phyloP scores from a whole-genome alignment of 2,888 invertebrate species.

The Pterostichus niger region DNA sequence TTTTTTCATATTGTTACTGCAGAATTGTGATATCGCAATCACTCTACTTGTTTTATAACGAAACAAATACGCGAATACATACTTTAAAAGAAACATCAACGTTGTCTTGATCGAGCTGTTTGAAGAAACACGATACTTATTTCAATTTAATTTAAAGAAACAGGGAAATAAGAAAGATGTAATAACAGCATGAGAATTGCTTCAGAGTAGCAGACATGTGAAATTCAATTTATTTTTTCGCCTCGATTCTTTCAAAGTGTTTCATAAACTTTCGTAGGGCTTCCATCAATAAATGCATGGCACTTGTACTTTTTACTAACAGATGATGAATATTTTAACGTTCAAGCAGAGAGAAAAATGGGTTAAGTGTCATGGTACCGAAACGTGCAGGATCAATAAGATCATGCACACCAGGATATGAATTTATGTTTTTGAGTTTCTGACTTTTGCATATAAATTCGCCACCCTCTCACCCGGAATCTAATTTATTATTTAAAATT shows the following conservation, averaged over 20 bases:
- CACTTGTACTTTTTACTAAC: constrained; percentile 30
- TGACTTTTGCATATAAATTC: constrained; percentile 50
- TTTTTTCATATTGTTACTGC: no score
- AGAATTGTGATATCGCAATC: no score
- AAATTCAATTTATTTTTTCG: constrained; percentile 39
- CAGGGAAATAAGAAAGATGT: neutral
- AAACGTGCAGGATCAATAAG: constrained; percentile 39
- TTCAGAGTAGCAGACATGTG: neutral
- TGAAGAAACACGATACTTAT: constrained; percentile 13
- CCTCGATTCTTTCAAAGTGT: neutral
- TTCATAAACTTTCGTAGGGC: constrained; percentile 34
- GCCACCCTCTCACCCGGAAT: neutral
- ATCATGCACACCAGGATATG: constrained; percentile 47
- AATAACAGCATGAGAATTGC: neutral
- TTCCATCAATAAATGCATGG: constrained; percentile 46
- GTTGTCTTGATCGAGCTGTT: no score
- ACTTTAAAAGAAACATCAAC: no score
- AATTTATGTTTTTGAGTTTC: constrained; percentile 55
- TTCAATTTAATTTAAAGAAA: constrained; percentile 1
- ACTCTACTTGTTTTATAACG: no score
- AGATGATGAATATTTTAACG: constrained; percentile 53
- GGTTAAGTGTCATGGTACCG: constrained; percentile 29
- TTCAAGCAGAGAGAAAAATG: constrained; percentile 32
- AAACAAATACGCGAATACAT: no score
- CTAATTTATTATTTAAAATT: constrained; percentile 60